These are phyloP conservation scores for Nasonovia ribisnigri DNA, from an alignment of 2,888 invertebrate genomes.

Conservation along the genomic window DNA sequence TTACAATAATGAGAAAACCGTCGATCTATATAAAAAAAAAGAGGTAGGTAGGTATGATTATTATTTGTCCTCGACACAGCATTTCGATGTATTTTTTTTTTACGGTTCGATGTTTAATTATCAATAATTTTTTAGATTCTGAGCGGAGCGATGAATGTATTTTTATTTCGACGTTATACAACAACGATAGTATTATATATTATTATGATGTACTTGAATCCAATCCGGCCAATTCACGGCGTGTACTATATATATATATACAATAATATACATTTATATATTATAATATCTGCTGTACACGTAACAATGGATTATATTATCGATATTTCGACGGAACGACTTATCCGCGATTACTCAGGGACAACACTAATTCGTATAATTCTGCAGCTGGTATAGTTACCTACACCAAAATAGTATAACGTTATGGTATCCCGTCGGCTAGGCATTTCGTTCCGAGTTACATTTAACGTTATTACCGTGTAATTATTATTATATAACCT, in stretches of 20 bases:
- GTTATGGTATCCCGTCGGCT: not conserved
- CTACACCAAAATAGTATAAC: not conserved
- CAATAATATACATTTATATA: too few species aligned
- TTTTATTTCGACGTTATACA: not conserved
- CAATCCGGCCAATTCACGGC: not conserved
- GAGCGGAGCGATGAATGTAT: too few species aligned
- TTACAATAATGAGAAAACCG: not conserved
- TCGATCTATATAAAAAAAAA: not conserved
- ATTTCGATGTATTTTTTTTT: not conserved
- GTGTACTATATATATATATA: not conserved
- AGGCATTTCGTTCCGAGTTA: not conserved
- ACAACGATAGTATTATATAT: not conserved
- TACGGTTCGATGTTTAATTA: not conserved
- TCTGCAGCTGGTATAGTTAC: too few species aligned
- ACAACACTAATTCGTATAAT: not conserved
- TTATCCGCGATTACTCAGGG: not conserved
- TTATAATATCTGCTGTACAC: not conserved
- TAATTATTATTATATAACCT: constrained; percentile 3
- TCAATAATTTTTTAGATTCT: not conserved
- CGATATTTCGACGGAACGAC: not conserved
- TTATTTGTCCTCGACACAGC: not conserved
- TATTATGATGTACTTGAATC: not conserved
- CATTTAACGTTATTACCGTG: not conserved
- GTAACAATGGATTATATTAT: constrained; percentile 1
- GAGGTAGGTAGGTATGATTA: not conserved